Base-by-base conservation (phyloP, 2,797 vertebrate species). In the Sebastolobus altivelis region DNA sequence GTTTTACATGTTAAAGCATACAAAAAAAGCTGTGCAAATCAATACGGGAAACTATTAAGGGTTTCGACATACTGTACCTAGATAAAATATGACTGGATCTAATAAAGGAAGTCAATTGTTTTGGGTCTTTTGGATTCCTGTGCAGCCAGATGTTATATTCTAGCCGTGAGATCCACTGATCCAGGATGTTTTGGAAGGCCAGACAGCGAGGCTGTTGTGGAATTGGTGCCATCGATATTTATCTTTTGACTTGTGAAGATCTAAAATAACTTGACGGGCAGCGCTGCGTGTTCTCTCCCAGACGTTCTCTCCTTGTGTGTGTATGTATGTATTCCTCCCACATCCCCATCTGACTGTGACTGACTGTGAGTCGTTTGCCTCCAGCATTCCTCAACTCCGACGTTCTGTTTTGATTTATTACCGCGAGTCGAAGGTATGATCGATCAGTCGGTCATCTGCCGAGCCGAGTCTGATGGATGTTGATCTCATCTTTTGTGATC, bases 281-380 rank as follows among this genome's bases (percentile, higher is more conserved):
- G 1, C 63, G 1, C 63, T 20, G 20, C 18, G 8, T 6, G 63
- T 27, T 31, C 35, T 10, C 49, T 38, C 14, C 22, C 43, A 49
- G 22, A 63, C 38, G 20, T 33, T 13, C 60, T 56, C 18, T 6
- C n/a, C 1, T 5, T 20, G 14, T 46, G 43, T 25, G 2, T 25
- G 25, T 25, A 25, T 25, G 25, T 25, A 8, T 61, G 35, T 29
- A 62, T 65, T 79, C 72, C 38, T 74, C 79, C 61, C 72, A 75
- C 78, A 68, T 3, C 38, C 25, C 62, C 14, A 29, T 33, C 75
- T 29, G 65, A 66, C 14, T 12, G 55, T 8, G 46, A 65, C 52
- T 13, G 37, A 77, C 56, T 43, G 43, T 43, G 43, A 81, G 38
- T 55, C 20, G 7, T 63, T 77, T 43, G 33, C 22, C 67, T 65